Base-by-base conservation (phyloP, 2,797 vertebrate genomes). In the Clamator glandarius region DNA sequence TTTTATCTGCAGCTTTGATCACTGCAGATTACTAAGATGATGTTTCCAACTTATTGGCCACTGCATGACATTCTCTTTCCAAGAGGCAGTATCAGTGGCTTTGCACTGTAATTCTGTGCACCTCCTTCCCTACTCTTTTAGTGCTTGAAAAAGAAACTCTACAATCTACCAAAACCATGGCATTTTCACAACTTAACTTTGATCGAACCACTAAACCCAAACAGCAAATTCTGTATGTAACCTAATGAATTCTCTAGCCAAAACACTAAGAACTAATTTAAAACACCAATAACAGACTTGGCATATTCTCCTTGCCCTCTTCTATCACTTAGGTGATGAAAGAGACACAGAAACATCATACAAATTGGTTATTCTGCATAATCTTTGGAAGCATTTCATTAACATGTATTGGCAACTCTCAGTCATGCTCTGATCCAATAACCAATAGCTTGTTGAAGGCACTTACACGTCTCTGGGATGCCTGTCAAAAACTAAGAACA, bases 181-280 rank as follows among this genome's bases (percentile, higher is more conserved):
- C 9, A 12, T 44, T 77, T 63, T n/a, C 69, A 59, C 26, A 51
- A 20, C 6, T 44, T 25, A 31, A 33, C 7, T 68, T 35, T 5
- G 44, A 12, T 33, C 84, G 24, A 84, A 61, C 20, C 39, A 29
- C 39, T 20, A 39, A 63, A 58, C 7, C 8, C 13, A 82, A 63
- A 57, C 0, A 62, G 6, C 11, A 31, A 78, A 80, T 12, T 31
- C 54, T 18, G 2, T 5, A 6, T 0, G 4, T 15, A 46, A 59
- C 5, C 17, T 7, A 2, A 20, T 11, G 14, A 66, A 16, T 85
- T 18, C 50, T 67, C 66, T 4, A 54, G 5, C 20, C 23, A 8
- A 50, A 63, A 6, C 2, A 84, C 77, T 9, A 23, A 50, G 67
- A 89, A 17, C 29, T 26, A 8, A 66, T 41, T 55, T 66, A 58